Evolutionary conservation across 2,888 invertebrate species (phyloP).

Genomic region (Euplexia lucipara): DNA sequence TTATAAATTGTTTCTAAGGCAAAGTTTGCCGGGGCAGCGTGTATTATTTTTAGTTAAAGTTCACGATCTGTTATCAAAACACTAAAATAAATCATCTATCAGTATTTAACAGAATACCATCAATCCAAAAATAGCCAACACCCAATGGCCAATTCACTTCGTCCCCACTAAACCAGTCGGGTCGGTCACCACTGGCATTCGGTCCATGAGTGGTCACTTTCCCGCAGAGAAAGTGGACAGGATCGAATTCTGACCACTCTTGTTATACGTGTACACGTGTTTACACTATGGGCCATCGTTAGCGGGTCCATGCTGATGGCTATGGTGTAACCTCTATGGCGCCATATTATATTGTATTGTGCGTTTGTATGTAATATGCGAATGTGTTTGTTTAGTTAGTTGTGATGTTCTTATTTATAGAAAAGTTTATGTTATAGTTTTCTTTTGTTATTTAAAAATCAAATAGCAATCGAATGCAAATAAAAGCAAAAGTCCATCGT

Average conservation of each 20-base stretch:
- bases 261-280: conserved; percentile 71
- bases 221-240: conserved; percentile 87
- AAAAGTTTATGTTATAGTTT: neutral
- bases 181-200: conserved; percentile 72
- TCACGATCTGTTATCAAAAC: too few relatives aligned
- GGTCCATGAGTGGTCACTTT: conserved; percentile 85
- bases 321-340: conserved; percentile 55
- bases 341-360: conserved; percentile 32
- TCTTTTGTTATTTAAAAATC: neutral
- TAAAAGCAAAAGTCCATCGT: too few relatives aligned
- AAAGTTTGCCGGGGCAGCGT: too few relatives aligned
- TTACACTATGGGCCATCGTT: conserved; percentile 66
- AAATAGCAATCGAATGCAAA: neutral
- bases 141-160: conserved; percentile 66
- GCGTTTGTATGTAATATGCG: conserved; percentile 24
- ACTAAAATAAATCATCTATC: neutral
- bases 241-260: conserved; percentile 73
- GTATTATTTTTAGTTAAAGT: too few relatives aligned
- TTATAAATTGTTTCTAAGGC: too few relatives aligned
- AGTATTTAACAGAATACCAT: neutral
- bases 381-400: conserved; percentile 2
- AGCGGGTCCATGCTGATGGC: conserved; percentile 46
- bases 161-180: conserved; percentile 65
- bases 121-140: neutral
- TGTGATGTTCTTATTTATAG: conserved; percentile 11